Base-by-base conservation (phyloP, 2,797 vertebrate genomes). In the Anas acuta region DNA sequence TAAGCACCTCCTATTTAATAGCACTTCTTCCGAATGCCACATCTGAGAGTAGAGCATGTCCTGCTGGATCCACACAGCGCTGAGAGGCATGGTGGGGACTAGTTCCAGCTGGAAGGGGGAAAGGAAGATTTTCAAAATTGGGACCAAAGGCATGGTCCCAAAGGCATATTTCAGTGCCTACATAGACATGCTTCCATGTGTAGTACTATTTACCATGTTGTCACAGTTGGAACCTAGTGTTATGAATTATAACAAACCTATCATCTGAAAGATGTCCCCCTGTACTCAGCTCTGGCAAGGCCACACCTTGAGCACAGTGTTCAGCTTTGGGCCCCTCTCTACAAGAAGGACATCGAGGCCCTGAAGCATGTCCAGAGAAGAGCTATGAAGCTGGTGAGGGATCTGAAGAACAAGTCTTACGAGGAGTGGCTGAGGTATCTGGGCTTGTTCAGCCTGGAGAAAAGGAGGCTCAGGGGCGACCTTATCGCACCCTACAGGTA, bases 81-180 rank as follows among this genome's bases (percentile, higher is more conserved):
- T 93, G 65, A 47, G 83, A 93, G 72, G 35, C 64, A 80, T 1
- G 1, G 51, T 84, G 71, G 71, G 75, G 82, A 76, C 26, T 79
- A 67, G 65, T 65, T 94, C 65, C 87, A 90, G 65, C 45, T 80
- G 91, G n/a, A 89, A 87, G n/a, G 80, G 56, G 51, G 60, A 86
- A 62, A 84, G 56, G n/a, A 65, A 74, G 39, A 76, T 89, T 81
- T 81, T 49, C 67, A 62, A 94, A 93, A 86, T 62, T 45, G 65
- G 22, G 70, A 77, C 77, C 70, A 89, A 92, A 87, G 82, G 30
- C 72, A 87, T 57, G 11, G 32, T 87, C 39, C 82, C 60, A 85
- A 89, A 23, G 20, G 45, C 45, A 80, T 77, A 77, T 89, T 91
- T 80, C 79, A 74, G 61, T 83, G 61, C 57, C 37, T 4, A 2